These are phyloP conservation scores for Brevimyrus niger DNA, from an alignment of 2,113 vertebrate genomes.

Conservation along the genomic window DNA sequence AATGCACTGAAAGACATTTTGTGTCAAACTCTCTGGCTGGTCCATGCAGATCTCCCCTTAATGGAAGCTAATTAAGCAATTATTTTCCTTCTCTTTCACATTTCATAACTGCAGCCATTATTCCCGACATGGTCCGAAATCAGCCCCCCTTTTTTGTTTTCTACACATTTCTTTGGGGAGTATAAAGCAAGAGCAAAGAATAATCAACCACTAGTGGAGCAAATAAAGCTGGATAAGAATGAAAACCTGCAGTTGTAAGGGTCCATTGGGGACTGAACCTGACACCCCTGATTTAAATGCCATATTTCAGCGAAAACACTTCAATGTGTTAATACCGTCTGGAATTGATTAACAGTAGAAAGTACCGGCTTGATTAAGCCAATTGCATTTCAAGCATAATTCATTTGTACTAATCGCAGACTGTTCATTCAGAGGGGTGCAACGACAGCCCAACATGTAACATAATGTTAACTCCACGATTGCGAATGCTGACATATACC, in stretches of 20 bases:
- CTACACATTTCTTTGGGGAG: neutral
- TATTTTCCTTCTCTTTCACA: neutral
- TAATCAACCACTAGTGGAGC: neutral
- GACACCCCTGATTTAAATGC: neutral
- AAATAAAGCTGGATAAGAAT: neutral
- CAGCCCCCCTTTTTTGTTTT: neutral
- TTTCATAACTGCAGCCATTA: neutral
- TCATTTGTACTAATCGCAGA: neutral
- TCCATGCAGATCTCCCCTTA: neutral
- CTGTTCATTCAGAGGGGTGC: conserved; percentile 33
- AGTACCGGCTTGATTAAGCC: neutral
- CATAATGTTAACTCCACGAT: neutral
- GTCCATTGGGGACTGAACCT: neutral
- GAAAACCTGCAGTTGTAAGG: neutral
- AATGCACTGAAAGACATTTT: neutral
- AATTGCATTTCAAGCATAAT: neutral
- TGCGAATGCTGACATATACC: neutral
- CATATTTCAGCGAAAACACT: neutral
- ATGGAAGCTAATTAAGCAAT: neutral
- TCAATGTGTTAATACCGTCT: neutral
- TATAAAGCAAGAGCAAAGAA: neutral
- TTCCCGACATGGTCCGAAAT: neutral
- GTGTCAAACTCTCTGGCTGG: neutral
- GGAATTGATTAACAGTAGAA: neutral
- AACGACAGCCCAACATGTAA: conserved; percentile 59